Percentiles rank a stretch among this genome's conserved stretches.
Conservation (phyloP, 2,113 vertebrate genomes). For the Sebastes schlegelii region DNA sequence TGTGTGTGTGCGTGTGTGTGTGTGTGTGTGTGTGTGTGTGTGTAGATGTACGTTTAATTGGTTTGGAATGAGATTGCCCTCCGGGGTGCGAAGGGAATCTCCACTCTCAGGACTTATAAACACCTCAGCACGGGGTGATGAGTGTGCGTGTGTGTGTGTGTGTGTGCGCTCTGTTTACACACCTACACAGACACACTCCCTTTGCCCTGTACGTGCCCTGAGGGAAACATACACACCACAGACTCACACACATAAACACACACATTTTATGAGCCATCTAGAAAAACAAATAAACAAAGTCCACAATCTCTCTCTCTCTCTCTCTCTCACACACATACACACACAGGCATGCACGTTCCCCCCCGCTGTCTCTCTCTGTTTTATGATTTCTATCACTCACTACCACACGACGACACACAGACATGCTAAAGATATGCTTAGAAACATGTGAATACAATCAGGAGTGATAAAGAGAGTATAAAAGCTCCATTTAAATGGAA, state of each 20-base stretch:
- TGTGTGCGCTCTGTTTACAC: conserved; percentile 42
- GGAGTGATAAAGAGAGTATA: neutral
- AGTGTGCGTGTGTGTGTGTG: conserved; percentile 13
- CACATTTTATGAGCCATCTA: conserved; percentile 60
- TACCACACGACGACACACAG: neutral
- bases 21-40: conserved; percentile 2
- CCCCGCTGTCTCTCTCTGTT: conserved; percentile 11
- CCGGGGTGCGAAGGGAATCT: conserved; percentile 56
- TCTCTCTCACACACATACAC: conserved; percentile 14
- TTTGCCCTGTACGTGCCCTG: conserved; percentile 52
- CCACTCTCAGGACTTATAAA: conserved; percentile 59
- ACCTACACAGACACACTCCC: conserved; percentile 53
- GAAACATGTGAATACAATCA: neutral
- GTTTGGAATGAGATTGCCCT: conserved; percentile 47
- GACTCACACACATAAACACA: conserved; percentile 25
- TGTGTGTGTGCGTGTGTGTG: neutral
- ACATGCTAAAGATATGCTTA: neutral
- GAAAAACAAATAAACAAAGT: conserved; percentile 76
- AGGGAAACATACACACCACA: conserved; percentile 29
- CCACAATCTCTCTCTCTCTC: conserved; percentile 5
- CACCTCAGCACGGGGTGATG: conserved; percentile 52
- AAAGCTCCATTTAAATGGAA: neutral
- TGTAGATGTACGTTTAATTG: conserved; percentile 28
- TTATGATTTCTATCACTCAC: conserved; percentile 3
- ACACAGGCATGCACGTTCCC: conserved; percentile 40